phyloP scores from a whole-genome alignment of 2,888 invertebrate genomes.

The Leistus spinibarbis region DNA sequence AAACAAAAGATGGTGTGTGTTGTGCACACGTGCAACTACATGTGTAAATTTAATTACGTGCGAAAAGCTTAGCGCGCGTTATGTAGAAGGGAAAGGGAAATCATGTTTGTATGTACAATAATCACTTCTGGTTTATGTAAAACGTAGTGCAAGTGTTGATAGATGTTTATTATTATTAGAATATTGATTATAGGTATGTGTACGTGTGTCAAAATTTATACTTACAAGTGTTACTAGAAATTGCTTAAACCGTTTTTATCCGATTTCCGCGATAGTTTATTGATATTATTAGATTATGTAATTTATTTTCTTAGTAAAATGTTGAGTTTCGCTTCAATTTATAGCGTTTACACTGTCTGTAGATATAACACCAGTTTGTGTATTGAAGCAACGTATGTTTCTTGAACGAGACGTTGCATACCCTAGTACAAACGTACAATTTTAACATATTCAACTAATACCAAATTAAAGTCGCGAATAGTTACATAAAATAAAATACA shows the following conservation, averaged over 20 bases:
- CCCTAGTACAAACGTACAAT: too few species aligned
- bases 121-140: slow-evolving; percentile 27
- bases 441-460: too few species aligned
- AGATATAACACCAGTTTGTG: too few species aligned
- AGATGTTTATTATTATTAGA: not conserved
- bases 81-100: not conserved
- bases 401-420: too few species aligned
- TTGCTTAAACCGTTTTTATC: not conserved
- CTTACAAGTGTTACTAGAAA: not conserved
- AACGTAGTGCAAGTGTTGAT: not conserved
- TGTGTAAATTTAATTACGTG: not conserved
- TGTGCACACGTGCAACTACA: not conserved
- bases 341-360: too few species aligned
- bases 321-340: too few species aligned
- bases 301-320: too few species aligned
- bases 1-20: not conserved
- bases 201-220: not conserved
- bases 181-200: not conserved
- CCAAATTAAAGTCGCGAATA: too few species aligned
- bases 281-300: not conserved
- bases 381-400: too few species aligned
- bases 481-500: too few species aligned
- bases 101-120: slow-evolving; percentile 8
- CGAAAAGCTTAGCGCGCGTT: not conserved
- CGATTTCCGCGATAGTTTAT: not conserved